A percentile compares a stretch with the other conserved stretches of the same genome.
These are phyloP conservation scores for Petrolisthes manimaculis DNA, from an alignment of 2,888 invertebrate genomes.

Conservation along the genomic window DNA sequence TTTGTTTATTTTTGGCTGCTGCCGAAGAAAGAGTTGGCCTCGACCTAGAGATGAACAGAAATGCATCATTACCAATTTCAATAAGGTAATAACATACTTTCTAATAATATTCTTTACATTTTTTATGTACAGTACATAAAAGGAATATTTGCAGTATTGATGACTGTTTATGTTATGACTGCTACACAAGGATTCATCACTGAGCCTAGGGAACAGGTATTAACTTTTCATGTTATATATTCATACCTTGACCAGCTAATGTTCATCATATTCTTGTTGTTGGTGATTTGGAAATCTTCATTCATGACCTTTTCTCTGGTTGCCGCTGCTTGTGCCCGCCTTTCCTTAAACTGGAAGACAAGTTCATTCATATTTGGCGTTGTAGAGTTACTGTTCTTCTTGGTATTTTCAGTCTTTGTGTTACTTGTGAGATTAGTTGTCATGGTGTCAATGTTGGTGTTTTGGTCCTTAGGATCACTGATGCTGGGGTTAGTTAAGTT, in stretches of 20 bases:
- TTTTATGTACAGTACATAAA: no score
- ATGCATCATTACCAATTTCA: no score
- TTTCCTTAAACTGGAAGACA: constrained; percentile 29
- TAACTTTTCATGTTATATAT: no score
- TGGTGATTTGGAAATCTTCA: constrained; percentile 36
- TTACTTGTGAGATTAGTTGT: not conserved
- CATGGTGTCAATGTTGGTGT: constrained; percentile 8
- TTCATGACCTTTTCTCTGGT: constrained; percentile 42
- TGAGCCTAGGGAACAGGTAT: no score
- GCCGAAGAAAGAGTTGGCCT: constrained; percentile 15
- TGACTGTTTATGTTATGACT: no score
- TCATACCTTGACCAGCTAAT: not conserved
- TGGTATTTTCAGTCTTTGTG: constrained; percentile 3
- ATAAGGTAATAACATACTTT: no score
- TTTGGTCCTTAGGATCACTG: not conserved
- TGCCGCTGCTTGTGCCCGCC: constrained; percentile 42
- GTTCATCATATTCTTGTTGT: constrained; percentile 38
- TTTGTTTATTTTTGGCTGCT: constrained; percentile 41
- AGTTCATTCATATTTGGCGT: constrained; percentile 16
- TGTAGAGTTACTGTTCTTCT: constrained; percentile 23
- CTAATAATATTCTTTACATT: no score
- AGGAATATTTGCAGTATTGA: no score
- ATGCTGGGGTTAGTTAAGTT: not conserved
- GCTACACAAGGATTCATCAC: no score
- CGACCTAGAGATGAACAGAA: constrained; percentile 6